Base-by-base conservation (phyloP, 2,888 invertebrate genomes). In the Sphinx pinastri region DNA sequence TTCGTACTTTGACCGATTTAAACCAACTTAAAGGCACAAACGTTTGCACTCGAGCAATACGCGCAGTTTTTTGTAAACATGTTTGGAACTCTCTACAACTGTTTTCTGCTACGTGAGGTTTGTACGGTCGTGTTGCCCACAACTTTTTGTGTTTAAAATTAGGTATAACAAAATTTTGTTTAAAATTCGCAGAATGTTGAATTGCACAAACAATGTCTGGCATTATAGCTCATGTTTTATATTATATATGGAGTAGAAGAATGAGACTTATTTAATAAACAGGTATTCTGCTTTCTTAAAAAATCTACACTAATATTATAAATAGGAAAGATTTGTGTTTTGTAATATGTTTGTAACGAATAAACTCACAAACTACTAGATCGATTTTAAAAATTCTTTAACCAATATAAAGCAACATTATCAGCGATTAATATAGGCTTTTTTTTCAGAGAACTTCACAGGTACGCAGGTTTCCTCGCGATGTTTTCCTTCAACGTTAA, bases 111-210 rank as follows among this genome's bases (percentile, higher is more conserved):
- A 69, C 69, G 63, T 52, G 63, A 63, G 69, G 63, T 69, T 69
- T 69, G 60, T 38, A 54, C 60, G 69, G 69, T 55, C 14, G 45
- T 31, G 55, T 57, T 57, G 57, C 13, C 63, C 19, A 47, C 57
- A 57, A 57, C 63, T 49, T 63, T 63, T 49, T 63, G 47, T 45
- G 49, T 47, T 63, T 19, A 47, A 49, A 63, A 63, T 49, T 63
- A 63, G 19, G 16, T 47, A 57, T 47, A 73, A 74, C 72, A 72
- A 55, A 71, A 59, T 66, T 72, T 59, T 4, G 11, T 55, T 19
- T 1, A 11, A 38, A 73, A 77, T 71, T 70, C 52, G 71, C 68
- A 75, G 71, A 68, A 73, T 75, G 69, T 70, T 25, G 71, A 70
- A 76, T 72, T 70, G 76, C 19, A 13, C 47, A 75, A 72, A 63